Percentiles rank a stretch among this genome's conserved stretches.
Conservation (phyloP, 2,113 vertebrate genomes). For the Eidolon helvum region DNA sequence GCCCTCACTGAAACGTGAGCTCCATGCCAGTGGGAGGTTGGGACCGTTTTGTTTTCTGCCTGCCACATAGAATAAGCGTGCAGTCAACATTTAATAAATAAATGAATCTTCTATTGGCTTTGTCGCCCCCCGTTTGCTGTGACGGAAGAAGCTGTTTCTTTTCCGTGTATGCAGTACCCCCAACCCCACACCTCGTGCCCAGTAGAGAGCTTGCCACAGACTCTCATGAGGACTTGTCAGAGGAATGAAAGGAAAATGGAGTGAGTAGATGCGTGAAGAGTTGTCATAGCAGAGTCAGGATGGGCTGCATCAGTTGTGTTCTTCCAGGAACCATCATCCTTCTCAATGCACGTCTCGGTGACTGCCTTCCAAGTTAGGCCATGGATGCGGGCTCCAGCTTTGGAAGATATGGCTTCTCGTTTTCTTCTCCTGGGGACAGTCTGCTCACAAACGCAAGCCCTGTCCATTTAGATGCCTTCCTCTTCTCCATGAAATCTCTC, state of each 20-base stretch:
- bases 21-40: background rate
- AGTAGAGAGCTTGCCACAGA: background rate
- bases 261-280: fast-evolving
- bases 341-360: background rate
- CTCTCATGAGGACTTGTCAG: background rate
- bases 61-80: fast-evolving
- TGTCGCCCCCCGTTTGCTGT: background rate
- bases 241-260: background rate
- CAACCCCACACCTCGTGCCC: background rate
- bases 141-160: background rate
- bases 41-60: background rate
- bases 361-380: background rate
- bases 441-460: background rate
- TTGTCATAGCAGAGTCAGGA: fast-evolving
- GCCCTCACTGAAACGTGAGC: background rate
- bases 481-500: fast-evolving
- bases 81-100: background rate
- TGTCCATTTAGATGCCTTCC: background rate
- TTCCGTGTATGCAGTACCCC: fast-evolving
- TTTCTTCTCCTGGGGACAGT: background rate
- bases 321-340: background rate
- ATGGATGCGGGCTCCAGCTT: fast-evolving
- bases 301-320: fast-evolving
- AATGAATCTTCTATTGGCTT: background rate
- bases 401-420: background rate